Conservation (phyloP, 2,113 vertebrate species). For the Nettapus auritus region DNA sequence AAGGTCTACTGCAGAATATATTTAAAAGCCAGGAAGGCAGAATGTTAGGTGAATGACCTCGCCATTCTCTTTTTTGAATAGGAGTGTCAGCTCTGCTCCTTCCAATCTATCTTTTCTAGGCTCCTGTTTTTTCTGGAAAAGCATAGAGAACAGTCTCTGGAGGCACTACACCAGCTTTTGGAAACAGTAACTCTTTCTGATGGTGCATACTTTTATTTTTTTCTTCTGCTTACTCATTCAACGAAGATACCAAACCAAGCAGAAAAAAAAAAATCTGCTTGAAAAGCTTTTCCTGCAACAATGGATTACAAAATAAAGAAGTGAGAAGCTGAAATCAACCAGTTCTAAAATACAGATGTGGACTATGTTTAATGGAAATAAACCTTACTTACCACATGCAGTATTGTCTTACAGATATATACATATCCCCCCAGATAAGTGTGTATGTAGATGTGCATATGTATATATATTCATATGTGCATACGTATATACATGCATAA, state of each 20-base stretch:
- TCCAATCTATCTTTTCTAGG: background rate
- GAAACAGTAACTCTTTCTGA: background rate
- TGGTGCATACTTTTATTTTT: background rate
- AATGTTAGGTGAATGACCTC: background rate
- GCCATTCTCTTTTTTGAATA: background rate
- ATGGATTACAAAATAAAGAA: background rate
- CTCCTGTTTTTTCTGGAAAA: background rate
- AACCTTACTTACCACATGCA: background rate
- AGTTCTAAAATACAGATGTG: background rate
- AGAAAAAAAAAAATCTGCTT: background rate
- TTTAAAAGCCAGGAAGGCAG: background rate
- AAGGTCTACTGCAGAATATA: background rate
- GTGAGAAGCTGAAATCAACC: background rate
- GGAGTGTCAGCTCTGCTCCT: background rate
- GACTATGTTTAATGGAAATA: background rate
- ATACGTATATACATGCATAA: background rate
- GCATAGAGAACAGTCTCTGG: background rate
- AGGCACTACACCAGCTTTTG: background rate
- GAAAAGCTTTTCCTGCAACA: background rate
- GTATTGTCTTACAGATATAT: background rate
- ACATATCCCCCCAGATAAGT: background rate
- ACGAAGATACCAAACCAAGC: background rate
- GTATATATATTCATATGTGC: too few species aligned
- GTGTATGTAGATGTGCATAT: too few species aligned
- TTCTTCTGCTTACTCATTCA: background rate